These are phyloP conservation scores for Anastrepha obliqua DNA, from an alignment of 1,140 invertebrate species.

Conservation along the genomic window DNA sequence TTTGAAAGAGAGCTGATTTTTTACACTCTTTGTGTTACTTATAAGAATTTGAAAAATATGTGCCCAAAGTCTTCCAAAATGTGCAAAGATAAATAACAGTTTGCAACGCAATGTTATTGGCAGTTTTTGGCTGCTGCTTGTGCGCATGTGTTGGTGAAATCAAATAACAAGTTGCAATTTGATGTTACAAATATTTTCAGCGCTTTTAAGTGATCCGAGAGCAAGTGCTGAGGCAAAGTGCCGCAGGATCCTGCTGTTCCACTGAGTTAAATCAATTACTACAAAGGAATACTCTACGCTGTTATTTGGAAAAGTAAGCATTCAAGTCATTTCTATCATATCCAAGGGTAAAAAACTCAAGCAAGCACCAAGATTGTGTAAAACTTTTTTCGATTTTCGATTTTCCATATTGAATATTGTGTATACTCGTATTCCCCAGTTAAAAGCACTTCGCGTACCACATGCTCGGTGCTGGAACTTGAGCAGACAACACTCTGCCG, in stretches of 20 bases:
- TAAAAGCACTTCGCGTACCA: not conserved
- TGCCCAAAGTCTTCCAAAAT: not conserved
- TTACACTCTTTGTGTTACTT: too few species aligned
- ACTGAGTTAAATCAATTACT: not conserved
- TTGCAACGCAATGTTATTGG: too few species aligned
- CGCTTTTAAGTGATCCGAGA: not conserved
- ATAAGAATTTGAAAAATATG: not conserved
- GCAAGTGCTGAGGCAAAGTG: not conserved
- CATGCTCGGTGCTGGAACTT: slow-evolving; percentile 7
- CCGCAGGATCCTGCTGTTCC: not conserved
- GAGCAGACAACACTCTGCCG: not conserved
- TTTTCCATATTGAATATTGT: slow-evolving; percentile 52
- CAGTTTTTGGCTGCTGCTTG: too few species aligned
- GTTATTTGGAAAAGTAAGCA: slow-evolving; percentile 11
- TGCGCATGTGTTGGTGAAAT: too few species aligned
- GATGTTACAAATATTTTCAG: not conserved
- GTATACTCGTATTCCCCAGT: slow-evolving; percentile 39
- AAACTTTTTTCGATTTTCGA: not conserved
- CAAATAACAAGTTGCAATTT: not conserved
- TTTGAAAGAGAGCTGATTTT: too few species aligned
- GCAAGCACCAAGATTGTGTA: not conserved
- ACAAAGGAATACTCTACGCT: not conserved
- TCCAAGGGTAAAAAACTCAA: not conserved
- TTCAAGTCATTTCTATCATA: not conserved
- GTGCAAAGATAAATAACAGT: not conserved